Percentiles rank a stretch among this genome's conserved stretches.
Conservation (phyloP, 2,888 invertebrate genomes). For the Eupithecia insigniata region DNA sequence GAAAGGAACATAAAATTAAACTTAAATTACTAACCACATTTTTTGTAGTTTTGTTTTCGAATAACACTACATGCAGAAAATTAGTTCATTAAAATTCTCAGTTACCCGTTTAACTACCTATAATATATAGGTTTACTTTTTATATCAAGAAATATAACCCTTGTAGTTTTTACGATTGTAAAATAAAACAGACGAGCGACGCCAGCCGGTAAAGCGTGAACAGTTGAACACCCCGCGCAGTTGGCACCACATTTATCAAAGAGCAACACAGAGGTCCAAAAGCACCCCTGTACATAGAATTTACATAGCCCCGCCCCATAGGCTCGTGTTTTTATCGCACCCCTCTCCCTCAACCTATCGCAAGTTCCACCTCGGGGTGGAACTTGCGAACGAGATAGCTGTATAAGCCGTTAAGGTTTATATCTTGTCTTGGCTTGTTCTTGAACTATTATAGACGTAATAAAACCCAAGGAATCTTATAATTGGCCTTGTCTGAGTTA, state of each 20-base stretch:
- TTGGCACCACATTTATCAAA: not conserved
- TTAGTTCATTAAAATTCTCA: not conserved
- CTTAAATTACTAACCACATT: not conserved
- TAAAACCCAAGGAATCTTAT: conserved; percentile 10
- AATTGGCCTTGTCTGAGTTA: conserved; percentile 8
- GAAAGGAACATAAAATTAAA: not conserved
- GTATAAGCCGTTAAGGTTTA: conserved; percentile 50
- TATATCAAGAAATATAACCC: not conserved
- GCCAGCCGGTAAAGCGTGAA: not conserved
- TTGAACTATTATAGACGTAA: conserved; percentile 13
- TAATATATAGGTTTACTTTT: not conserved
- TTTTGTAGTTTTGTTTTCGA: not conserved
- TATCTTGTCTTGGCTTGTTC: conserved; percentile 24
- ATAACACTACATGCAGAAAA: not conserved
- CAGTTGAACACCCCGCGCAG: not conserved
- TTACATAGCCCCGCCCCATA: conserved; percentile 58
- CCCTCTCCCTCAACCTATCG: conserved; percentile 64
- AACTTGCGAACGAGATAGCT: conserved; percentile 66
- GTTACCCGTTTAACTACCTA: not conserved
- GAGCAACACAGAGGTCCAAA: conserved; percentile 29
- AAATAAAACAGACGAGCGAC: not conserved
- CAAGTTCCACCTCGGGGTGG: conserved; percentile 55
- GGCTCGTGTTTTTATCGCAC: conserved; percentile 73
- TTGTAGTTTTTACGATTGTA: not conserved
- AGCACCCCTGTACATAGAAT: conserved; percentile 43